Evolutionary conservation across 2,113 vertebrate genomes (phyloP), one percentile per base, ranked within the genome.

Genomic region (Austrofundulus limnaeus): DNA sequence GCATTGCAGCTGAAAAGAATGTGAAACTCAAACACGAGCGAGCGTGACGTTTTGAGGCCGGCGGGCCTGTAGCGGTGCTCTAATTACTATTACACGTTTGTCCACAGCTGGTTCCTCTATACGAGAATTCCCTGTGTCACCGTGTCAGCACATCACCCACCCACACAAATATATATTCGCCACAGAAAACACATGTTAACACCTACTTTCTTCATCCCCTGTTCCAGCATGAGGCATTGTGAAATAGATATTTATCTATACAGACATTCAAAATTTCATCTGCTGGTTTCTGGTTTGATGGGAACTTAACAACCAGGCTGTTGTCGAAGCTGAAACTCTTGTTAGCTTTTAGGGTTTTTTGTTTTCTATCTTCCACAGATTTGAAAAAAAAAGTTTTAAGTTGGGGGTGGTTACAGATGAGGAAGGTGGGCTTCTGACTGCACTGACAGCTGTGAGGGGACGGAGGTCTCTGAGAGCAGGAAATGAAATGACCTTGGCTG

Each of bases 401-500:
- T 14, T 12, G n/a, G 31, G 59, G 64, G 61, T 42, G 74, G 45
- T 58, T 57, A 24, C 80, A 85, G 80, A 85, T 88, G 90, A 84
- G 81, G 83, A 82, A 87, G 77, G 78, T 86, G 77, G 83, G 62
- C 60, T 86, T 85, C 84, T 86, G 86, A 92, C 89, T 85, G 84
- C 81, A 84, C 87, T 83, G 84, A 88, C 92, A 92, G 91, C 90
- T 92, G 90, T 86, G 88, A 90, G 91, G 90, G 88, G 89, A n/a
- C 82, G 20, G 85, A 84, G 86, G 85, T 87, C 81, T 89, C 83
- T 85, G 85, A 79, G 77, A 82, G 87, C 91, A 92, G 92, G 92
- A 93, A 92, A 90, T 92, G 86, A 89, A 77, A 82, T 91, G 91
- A 92, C 90, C 91, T 90, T 70, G 81, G 77, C 85, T 74, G 78